Evolutionary conservation across 2,797 vertebrate species (phyloP).

Genomic region (Fringilla coelebs): DNA sequence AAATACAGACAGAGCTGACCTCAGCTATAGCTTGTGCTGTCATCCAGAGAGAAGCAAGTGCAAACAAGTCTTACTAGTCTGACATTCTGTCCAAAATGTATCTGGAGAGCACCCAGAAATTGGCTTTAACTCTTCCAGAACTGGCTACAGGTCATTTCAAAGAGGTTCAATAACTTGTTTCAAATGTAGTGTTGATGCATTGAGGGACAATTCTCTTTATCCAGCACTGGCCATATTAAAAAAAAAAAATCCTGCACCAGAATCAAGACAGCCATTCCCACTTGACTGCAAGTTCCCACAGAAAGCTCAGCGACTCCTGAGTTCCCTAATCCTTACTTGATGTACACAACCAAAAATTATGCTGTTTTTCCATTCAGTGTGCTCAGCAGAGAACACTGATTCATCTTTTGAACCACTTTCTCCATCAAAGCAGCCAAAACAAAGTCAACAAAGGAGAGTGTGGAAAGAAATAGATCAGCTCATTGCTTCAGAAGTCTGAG

Average conservation of each 20-base stretch:
- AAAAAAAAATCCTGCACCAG: neutral
- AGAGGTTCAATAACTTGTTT: neutral
- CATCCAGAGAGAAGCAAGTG: conserved; percentile 19
- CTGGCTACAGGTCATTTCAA: neutral
- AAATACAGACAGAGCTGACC: conserved; percentile 27
- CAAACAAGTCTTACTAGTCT: neutral
- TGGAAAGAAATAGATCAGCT: neutral
- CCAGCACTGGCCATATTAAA: neutral
- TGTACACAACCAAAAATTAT: neutral
- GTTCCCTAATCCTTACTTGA: neutral
- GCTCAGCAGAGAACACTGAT: neutral
- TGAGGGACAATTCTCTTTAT: neutral
- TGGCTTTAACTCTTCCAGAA: neutral
- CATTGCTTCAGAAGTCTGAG: neutral
- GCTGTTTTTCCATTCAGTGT: neutral
- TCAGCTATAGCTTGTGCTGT: conserved; percentile 30
- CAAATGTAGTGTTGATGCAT: neutral
- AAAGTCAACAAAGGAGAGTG: neutral
- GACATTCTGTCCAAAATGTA: neutral
- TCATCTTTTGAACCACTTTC: conserved; percentile 37
- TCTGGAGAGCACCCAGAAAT: neutral
- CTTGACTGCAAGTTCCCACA: neutral
- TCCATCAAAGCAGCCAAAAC: conserved; percentile 32
- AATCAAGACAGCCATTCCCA: neutral
- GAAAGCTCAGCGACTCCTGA: neutral